phyloP scores from a whole-genome alignment of 1,140 invertebrate genomes.

The Drosophila pandora region DNA sequence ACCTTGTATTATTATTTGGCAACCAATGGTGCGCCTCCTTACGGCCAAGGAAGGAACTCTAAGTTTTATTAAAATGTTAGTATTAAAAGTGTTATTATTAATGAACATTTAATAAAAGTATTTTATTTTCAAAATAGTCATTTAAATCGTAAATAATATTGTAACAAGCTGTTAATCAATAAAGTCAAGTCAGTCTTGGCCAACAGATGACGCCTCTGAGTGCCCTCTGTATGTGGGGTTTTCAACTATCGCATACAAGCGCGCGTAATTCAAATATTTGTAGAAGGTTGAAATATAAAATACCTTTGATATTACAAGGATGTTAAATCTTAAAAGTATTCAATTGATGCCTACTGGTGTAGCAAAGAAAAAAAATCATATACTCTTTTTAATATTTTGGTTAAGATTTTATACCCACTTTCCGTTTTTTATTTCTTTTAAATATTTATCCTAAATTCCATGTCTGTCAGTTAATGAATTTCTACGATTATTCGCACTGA shows the following conservation, averaged over 20 bases:
- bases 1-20: slow-evolving; percentile 60
- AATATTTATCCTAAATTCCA: background rate
- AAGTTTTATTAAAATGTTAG: slow-evolving; percentile 14
- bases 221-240: background rate
- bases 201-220: slow-evolving; percentile 3
- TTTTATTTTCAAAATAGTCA: too few species aligned
- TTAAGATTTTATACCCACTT: background rate
- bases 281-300: background rate
- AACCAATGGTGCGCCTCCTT: slow-evolving; percentile 73
- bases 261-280: background rate
- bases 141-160: too few species aligned
- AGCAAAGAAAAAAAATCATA: background rate
- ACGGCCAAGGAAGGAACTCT: slow-evolving; percentile 59
- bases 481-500: slow-evolving; percentile 31
- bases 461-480: slow-evolving; percentile 20
- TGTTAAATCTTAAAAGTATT: too few species aligned
- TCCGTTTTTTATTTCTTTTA: background rate
- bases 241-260: background rate
- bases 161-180: too few species aligned
- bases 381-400: background rate
- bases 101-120: background rate
- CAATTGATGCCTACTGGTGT: too few species aligned
- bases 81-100: background rate
- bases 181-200: background rate
- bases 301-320: too few species aligned